These are phyloP conservation scores for Picathartes gymnocephalus DNA, from an alignment of 2,113 vertebrate genomes.

Conservation along the genomic window DNA sequence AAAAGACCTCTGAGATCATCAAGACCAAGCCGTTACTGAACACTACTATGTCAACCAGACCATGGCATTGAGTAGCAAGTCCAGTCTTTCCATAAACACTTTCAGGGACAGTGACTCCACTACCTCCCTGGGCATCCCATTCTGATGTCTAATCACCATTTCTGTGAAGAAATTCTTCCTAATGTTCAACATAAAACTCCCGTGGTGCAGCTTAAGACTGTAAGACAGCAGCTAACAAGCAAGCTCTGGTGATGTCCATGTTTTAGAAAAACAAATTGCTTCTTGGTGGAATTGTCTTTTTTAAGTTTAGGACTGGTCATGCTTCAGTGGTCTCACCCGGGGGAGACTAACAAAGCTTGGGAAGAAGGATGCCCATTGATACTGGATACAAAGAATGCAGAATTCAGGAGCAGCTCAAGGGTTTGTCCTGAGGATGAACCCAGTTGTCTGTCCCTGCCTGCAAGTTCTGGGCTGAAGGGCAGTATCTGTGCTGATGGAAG, in stretches of 20 bases:
- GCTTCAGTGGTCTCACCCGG: not conserved
- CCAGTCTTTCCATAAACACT: not conserved
- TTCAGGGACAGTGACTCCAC: not conserved
- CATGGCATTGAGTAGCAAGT: not conserved
- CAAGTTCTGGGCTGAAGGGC: accelerated
- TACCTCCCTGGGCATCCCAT: not conserved
- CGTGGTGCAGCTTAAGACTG: not conserved
- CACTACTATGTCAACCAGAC: no score
- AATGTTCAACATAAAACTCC: not conserved
- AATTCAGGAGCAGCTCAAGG: not conserved
- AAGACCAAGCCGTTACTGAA: accelerated
- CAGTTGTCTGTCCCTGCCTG: not conserved
- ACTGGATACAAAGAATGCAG: not conserved
- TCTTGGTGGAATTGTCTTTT: not conserved
- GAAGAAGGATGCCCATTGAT: not conserved
- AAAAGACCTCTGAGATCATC: not conserved
- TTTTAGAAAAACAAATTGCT: not conserved
- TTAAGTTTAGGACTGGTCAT: not conserved
- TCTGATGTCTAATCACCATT: not conserved
- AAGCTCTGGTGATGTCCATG: not conserved
- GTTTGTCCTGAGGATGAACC: accelerated
- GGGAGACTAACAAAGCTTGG: not conserved
- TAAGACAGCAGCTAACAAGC: not conserved
- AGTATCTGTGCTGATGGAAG: not conserved
- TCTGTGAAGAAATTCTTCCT: not conserved